Base-by-base conservation (phyloP, 2,797 vertebrate species). In the Arctocebus calabarensis region DNA sequence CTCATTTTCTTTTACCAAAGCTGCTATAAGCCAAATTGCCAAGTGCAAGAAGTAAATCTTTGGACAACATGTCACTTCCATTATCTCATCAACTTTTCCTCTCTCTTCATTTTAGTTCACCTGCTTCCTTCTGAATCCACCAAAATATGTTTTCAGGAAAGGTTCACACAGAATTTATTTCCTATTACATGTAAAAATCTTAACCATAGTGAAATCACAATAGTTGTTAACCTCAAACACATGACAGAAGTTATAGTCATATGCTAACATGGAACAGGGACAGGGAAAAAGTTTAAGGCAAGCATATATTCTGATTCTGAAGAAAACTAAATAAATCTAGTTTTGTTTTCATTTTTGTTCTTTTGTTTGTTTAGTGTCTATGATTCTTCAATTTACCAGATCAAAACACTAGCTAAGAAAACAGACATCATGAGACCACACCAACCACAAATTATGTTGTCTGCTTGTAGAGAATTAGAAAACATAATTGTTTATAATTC, bases 381-480 rank as follows among this genome's bases (percentile, higher is more conserved):
- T 86, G 10, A 9, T 74, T 3, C 12, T 92, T 83, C 45, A 66
- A 94, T 6, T 13, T 11, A 0, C 32, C 74, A 92, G 57, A 71
- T 22, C 32, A 96, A 88, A 77, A 96, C 90, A 57, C 34, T 59
- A 79, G 23, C 32, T 88, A 78, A 90, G n/a, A 90, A 96, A 89
- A 48, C 48, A 90, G 78, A 92, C 6, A 34, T 75, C 16, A 20
- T 48, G 6, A 83, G 16, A 83, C 40, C 64, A 82, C 13, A 79
- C 14, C 22, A 83, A 57, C 11, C 22, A 81, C 48, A 90, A 48
- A 81, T 83, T 81, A 55, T 75, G n/a, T 87, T 91, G 59, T 91
- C 71, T 87, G 59, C 16, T 89, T 78, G 25, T 29, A 95, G n/a
- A 48, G 57, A 96, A 91, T 84, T 77, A 96, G 87, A 78, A 94